Evolutionary conservation across 37 sponge, comb jelly and placozoan species (phyloP), one percentile per base, ranked within the genome.

Genomic region (Amphimedon queenslandica): DNA sequence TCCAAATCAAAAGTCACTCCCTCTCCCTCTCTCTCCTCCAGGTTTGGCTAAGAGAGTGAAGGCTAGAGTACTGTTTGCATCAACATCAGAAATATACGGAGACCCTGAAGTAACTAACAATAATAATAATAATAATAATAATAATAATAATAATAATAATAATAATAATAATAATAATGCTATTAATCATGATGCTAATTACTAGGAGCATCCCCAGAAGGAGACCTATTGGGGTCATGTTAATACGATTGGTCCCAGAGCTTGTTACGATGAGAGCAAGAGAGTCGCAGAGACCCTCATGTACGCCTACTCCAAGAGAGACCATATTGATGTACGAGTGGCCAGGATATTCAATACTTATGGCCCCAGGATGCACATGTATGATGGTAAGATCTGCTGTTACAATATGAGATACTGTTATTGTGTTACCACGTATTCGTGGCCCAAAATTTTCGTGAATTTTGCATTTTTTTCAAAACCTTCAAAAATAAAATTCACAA

Each of bases 191-290:
- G 40, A 6, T 76, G 42, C n/a, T n/a, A n/a, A n/a, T 63, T 33
- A 34, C 4, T 51, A 86, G 84, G 85, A 83, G 11, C 97, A 96
- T 57, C 97, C 97, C 4, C 97, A 96, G 76, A 47, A 31, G 3
- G 97, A 96, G 70, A 58, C 34, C 1, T 96, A 96, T 64, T 96
- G 93, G 93, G 97, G 97, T 18, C 42, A 96, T 33, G 94, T 93
- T 0, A 96, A 96, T 64, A 84, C 97, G 27, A 90, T 92, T 57
- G 97, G 97, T 28, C 97, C 97, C n/a, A 41, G 97, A 57, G 97
- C 97, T 6, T 96, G 97, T 58, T 96, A 96, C 56, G 97, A 96
- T 66, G 97, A 96, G 71, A 91, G 94, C 21, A 96, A 96, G 79
- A 73, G 97, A 24, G 83, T 96, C 27, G 84, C 94, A 40, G 97